These are phyloP conservation scores for Cheilosia vulpina DNA, from an alignment of 2,888 invertebrate species.

Conservation along the genomic window DNA sequence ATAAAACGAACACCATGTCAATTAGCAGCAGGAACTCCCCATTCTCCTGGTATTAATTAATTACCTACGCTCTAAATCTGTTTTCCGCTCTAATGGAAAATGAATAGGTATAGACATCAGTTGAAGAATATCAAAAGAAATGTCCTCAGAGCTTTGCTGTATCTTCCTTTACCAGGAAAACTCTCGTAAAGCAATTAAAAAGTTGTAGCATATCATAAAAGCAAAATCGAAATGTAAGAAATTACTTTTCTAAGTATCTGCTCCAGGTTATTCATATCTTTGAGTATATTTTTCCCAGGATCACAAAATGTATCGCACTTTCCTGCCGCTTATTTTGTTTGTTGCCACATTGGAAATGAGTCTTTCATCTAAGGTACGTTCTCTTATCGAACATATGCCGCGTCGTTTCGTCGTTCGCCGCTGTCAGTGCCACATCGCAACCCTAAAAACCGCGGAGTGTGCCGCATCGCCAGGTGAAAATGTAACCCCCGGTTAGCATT, in stretches of 20 bases:
- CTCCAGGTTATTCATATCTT: background rate
- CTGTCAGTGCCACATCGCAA: conserved; percentile 10
- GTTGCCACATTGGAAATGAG: too few relatives aligned
- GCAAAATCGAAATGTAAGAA: conserved; percentile 40
- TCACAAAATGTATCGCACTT: conserved; percentile 5
- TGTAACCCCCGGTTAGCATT: conserved; percentile 26
- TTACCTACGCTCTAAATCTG: conserved; percentile 16
- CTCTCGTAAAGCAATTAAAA: conserved; percentile 61
- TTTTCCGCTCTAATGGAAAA: conserved; percentile 39
- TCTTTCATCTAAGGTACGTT: too few relatives aligned
- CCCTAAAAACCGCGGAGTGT: conserved; percentile 50
- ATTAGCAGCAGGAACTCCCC: conserved; percentile 17
- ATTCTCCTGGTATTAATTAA: conserved; percentile 24
- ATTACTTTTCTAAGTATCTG: conserved; percentile 34
- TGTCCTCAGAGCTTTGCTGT: background rate
- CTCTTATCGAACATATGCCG: background rate
- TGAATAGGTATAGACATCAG: conserved; percentile 2
- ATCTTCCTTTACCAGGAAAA: conserved; percentile 22
- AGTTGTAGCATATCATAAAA: conserved; percentile 37
- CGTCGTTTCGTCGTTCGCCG: too few relatives aligned
- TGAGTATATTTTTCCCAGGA: conserved; percentile 9
- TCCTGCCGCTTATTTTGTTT: too few relatives aligned
- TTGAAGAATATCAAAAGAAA: conserved; percentile 12
- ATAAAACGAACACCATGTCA: conserved; percentile 14
- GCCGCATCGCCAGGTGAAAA: conserved; percentile 63